Evolutionary conservation across 2,113 vertebrate species (phyloP).

Genomic region (Tor tambroides): DNA sequence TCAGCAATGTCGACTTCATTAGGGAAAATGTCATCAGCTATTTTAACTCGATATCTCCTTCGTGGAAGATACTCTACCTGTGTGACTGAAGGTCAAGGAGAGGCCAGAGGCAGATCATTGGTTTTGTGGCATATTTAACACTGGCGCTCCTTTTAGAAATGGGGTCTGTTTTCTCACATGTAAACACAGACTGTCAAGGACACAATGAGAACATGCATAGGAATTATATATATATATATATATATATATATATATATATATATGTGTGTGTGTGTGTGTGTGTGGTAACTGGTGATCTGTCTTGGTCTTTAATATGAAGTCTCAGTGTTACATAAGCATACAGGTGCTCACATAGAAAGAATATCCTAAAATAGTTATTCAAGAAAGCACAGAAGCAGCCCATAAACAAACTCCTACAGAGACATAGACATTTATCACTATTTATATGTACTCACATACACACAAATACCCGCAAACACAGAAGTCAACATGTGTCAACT

Average conservation of each 20-base stretch:
- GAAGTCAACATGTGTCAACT: neutral
- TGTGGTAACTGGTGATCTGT: neutral
- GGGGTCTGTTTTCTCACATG: neutral
- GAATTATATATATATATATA: too few species aligned
- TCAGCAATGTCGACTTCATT: constrained; percentile 58
- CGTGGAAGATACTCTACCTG: constrained; percentile 1
- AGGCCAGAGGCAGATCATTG: constrained; percentile 50
- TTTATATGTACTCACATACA: neutral
- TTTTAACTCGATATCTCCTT: constrained; percentile 48
- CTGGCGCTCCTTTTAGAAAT: constrained; percentile 20
- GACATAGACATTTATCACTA: neutral
- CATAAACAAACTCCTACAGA: neutral
- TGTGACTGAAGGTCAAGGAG: constrained; percentile 44
- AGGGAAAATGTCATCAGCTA: constrained; percentile 59
- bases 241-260: too few species aligned
- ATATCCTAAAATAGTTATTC: neutral
- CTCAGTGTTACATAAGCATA: neutral
- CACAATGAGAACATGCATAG: constrained; percentile 35
- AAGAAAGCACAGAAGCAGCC: neutral
- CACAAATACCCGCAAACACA: neutral
- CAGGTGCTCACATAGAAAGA: constrained; percentile 1
- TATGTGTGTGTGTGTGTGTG: neutral
- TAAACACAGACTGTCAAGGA: neutral
- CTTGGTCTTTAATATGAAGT: neutral
- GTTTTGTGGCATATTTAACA: constrained; percentile 28